A percentile compares a stretch with the other conserved stretches of the same genome.
Evolutionary conservation across 2,113 vertebrate species (phyloP).

Genomic region (Turnix velox): DNA sequence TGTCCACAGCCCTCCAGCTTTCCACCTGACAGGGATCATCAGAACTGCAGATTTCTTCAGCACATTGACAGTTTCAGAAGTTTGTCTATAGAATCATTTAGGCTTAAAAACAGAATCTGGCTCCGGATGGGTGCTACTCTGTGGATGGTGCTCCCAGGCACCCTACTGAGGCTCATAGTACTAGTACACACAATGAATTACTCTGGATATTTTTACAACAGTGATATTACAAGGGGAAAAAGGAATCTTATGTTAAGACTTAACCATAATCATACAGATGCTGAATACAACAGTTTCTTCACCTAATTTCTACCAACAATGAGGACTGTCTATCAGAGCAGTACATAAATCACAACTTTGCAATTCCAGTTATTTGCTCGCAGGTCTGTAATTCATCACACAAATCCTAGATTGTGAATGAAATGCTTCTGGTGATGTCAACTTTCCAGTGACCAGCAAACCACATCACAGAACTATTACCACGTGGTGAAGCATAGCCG

Average conservation of each 20-base stretch:
- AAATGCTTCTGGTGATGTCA: constrained; percentile 63
- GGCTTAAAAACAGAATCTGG: neutral
- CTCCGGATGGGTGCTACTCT: accelerated
- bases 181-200: accelerated
- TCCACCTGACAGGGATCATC: neutral
- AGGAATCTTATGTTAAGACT: neutral
- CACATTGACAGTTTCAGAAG: neutral
- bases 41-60: neutral
- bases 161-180: accelerated
- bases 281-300: neutral
- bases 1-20: neutral
- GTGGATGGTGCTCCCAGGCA: neutral
- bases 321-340: too few species aligned
- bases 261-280: neutral
- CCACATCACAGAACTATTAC: constrained; percentile 63
- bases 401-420: constrained; percentile 58
- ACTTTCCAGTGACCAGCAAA: constrained; percentile 66
- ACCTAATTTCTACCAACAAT: too few species aligned
- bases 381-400: constrained; percentile 26
- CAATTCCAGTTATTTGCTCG: constrained; percentile 6
- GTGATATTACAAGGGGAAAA: neutral
- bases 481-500: constrained; percentile 34
- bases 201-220: neutral
- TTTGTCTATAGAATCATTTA: neutral
- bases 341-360: neutral